A percentile compares a stretch with the other conserved stretches of the same genome.
phyloP scores from a whole-genome alignment of 1,140 invertebrate genomes.

The Drosophila sucinea region DNA sequence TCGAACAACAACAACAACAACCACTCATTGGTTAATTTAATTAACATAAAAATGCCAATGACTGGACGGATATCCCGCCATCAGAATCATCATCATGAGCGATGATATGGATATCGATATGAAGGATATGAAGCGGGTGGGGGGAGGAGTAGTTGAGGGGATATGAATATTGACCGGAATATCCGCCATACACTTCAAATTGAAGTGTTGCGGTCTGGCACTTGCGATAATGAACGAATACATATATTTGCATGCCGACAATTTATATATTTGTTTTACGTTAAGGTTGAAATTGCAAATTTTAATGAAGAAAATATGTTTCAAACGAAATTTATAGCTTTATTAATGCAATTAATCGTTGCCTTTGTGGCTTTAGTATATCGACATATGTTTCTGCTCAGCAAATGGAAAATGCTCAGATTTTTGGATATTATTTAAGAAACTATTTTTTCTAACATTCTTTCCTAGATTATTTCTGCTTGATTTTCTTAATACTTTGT shows the following conservation, averaged over 20 bases:
- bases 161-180: constrained; percentile 49
- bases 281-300: constrained; percentile 38
- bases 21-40: constrained; percentile 70
- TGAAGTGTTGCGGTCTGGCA: constrained; percentile 63
- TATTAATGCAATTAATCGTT: not conserved
- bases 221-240: constrained; percentile 59
- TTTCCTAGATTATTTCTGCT: not conserved
- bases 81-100: constrained; percentile 25
- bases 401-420: not conserved
- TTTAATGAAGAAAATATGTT: not conserved
- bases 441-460: not conserved
- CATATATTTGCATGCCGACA: constrained; percentile 54
- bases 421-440: not conserved
- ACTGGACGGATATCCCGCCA: constrained; percentile 22
- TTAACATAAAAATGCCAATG: constrained; percentile 68
- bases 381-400: not conserved
- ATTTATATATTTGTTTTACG: constrained; percentile 39
- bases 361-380: not conserved
- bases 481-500: not conserved
- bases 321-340: constrained; percentile 1
- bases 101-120: constrained; percentile 33
- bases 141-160: not conserved
- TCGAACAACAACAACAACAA: constrained; percentile 41
- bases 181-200: constrained; percentile 49
- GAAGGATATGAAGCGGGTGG: constrained; percentile 14